These are phyloP conservation scores for Ditula angustiorana DNA, from an alignment of 2,888 invertebrate genomes.

Conservation along the genomic window DNA sequence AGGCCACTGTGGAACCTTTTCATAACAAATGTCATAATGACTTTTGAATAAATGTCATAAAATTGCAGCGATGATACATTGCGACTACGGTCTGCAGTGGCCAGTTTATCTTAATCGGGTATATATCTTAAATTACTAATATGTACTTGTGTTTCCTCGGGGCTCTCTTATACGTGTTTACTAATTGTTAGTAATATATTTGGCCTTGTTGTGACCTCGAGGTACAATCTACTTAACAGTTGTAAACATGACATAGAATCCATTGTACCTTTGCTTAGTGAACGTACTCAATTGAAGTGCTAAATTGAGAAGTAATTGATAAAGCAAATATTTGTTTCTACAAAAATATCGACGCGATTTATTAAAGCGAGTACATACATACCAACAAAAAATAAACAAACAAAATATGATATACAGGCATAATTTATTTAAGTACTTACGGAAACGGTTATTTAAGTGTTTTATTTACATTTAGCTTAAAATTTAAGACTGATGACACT, in stretches of 20 bases:
- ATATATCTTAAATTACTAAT: too few species aligned
- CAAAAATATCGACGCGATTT: neutral
- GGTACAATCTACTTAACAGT: neutral
- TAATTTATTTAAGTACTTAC: constrained; percentile 11
- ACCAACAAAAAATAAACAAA: neutral
- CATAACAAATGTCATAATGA: too few species aligned
- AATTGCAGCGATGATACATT: too few species aligned
- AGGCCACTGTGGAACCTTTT: too few species aligned
- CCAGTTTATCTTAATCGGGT: too few species aligned
- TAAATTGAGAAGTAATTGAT: neutral
- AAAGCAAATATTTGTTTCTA: neutral
- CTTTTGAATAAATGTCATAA: too few species aligned
- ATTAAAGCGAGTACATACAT: neutral
- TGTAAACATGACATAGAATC: neutral
- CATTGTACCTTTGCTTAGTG: neutral
- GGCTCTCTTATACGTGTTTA: neutral
- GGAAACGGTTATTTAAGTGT: neutral
- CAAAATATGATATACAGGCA: neutral
- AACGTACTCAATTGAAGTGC: constrained; percentile 6
- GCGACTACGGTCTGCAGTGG: too few species aligned
- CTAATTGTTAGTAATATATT: neutral
- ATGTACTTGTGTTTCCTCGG: neutral
- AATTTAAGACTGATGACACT: constrained; percentile 66
- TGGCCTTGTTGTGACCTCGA: neutral
- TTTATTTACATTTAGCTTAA: constrained; percentile 45